Conservation (phyloP, 2,888 invertebrate genomes). For the Drosophila macrothrix region DNA sequence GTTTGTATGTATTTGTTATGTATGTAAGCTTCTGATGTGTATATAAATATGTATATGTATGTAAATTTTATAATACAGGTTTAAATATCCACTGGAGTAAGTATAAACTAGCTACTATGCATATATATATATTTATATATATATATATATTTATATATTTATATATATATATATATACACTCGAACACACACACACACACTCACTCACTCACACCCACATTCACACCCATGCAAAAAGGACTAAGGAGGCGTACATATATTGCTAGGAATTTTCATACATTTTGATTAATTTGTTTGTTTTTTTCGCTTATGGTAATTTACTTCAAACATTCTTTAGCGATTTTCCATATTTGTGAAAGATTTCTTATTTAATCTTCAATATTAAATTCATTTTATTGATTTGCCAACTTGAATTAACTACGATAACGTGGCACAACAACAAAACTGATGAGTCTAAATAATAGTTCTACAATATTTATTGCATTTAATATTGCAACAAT, state of each 20-base stretch:
- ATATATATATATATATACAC: constrained; percentile 9
- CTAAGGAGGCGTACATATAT: constrained; percentile 47
- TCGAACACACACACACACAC: constrained; percentile 21
- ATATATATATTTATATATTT: constrained; percentile 6
- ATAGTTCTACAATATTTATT: constrained; percentile 19
- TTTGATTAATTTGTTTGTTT: constrained; percentile 47
- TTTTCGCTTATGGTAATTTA: constrained; percentile 15
- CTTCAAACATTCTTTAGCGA: constrained; percentile 1
- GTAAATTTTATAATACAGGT: constrained; percentile 50
- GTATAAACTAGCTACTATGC: constrained; percentile 40
- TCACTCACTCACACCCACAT: constrained; percentile 18
- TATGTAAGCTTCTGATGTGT: constrained; percentile 32
- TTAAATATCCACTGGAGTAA: constrained; percentile 37
- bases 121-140: constrained; percentile 7
- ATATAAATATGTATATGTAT: constrained; percentile 33
- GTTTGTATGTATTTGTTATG: constrained; percentile 30
- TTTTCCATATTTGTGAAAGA: constrained; percentile 14
- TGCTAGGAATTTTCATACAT: constrained; percentile 52
- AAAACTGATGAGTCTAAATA: constrained; percentile 40
- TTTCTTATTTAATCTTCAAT: constrained; percentile 6
- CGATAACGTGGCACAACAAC: constrained; percentile 45
- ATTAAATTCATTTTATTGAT: constrained; percentile 41
- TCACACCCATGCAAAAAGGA: constrained; percentile 18
- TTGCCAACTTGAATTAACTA: constrained; percentile 52
- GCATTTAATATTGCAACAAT: constrained; percentile 1